phyloP scores from a whole-genome alignment of 2,888 invertebrate species.

The Melieria omissa region DNA sequence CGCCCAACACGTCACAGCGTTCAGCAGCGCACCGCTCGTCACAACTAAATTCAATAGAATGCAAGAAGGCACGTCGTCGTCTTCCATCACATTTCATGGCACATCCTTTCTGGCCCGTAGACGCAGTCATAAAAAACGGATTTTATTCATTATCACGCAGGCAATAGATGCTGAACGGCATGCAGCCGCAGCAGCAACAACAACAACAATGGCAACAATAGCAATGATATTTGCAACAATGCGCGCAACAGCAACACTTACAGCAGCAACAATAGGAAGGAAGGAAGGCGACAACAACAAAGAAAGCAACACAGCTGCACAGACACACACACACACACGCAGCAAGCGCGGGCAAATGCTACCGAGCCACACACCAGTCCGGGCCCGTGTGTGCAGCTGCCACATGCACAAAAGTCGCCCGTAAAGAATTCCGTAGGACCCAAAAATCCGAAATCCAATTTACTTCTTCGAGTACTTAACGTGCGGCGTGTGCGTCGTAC shows the following conservation, averaged over 20 bases:
- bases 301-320: conserved; percentile 3
- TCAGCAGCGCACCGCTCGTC: no score
- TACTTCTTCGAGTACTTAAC: conserved; percentile 27
- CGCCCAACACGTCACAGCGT: no score
- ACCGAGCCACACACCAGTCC: no score
- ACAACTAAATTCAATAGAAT: no score
- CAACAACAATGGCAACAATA: conserved; percentile 16
- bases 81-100: conserved; percentile 1
- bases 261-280: background rate
- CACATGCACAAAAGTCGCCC: conserved; percentile 21
- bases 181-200: conserved; percentile 5
- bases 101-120: background rate
- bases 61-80: background rate
- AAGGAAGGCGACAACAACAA: background rate
- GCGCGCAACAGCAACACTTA: conserved; percentile 10
- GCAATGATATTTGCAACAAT: conserved; percentile 7
- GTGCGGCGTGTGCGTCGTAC: background rate
- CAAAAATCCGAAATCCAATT: conserved; percentile 25
- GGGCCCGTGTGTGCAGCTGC: no score
- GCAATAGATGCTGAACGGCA: conserved; percentile 15
- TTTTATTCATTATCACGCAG: conserved; percentile 33
- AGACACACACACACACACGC: conserved; percentile 22
- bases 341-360: conserved; percentile 16
- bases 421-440: conserved; percentile 26
- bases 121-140: conserved; percentile 26